phyloP scores from a whole-genome alignment of 2,888 invertebrate species.

The Patella pellucida region DNA sequence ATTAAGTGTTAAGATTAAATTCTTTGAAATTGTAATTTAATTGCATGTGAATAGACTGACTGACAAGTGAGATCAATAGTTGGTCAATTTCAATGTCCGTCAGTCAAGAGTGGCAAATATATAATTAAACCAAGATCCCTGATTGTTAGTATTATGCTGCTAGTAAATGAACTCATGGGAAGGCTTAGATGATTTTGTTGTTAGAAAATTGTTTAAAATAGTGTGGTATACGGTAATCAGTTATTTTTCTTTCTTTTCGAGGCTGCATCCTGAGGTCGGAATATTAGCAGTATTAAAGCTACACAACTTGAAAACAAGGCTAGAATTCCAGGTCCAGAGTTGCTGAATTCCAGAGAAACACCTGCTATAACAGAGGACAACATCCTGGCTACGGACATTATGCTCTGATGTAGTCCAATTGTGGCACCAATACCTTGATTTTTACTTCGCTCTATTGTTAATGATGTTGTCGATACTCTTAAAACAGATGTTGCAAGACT shows the following conservation, averaged over 20 bases:
- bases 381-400: constrained; percentile 68
- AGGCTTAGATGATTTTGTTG: too few species aligned
- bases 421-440: constrained; percentile 61
- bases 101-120: too few species aligned
- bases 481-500: constrained; percentile 62
- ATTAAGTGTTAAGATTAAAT: too few species aligned
- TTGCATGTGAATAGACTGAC: too few species aligned
- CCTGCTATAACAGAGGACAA: constrained; percentile 67
- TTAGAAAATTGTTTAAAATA: too few species aligned
- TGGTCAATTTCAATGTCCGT: too few species aligned
- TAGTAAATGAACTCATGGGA: too few species aligned
- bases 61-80: too few species aligned
- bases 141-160: too few species aligned
- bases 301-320: constrained; percentile 75
- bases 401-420: constrained; percentile 68
- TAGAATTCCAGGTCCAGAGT: constrained; percentile 64
- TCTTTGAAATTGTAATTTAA: too few species aligned
- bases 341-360: constrained; percentile 57
- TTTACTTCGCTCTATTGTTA: constrained; percentile 58
- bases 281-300: constrained; percentile 71
- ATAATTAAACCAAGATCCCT: too few species aligned
- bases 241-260: not conserved
- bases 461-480: constrained; percentile 60
- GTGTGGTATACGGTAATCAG: not conserved
- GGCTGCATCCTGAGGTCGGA: constrained; percentile 16